Evolutionary conservation across 35 echinoderm and acorn worm species (phyloP), one percentile per base, ranked within the genome.

Genomic region (Chiridota heheva): DNA sequence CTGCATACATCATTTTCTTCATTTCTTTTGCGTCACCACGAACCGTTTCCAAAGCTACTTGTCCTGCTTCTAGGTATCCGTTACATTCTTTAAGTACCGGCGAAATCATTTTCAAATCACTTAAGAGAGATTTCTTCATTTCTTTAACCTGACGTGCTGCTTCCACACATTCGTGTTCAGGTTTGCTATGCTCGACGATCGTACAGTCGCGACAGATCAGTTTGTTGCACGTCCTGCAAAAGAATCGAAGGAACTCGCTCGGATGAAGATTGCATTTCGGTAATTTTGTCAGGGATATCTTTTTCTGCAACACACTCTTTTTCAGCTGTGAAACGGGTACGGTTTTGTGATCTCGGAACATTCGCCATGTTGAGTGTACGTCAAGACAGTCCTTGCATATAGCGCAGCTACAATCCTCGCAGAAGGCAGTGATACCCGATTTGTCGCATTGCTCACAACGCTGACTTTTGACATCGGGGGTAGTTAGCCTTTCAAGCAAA

Each of bases 171-270:
- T 57, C 2, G 44, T 83, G 80, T 13, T 55, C 63, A n/a, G 80
- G 80, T 56, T 69, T 67, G 17, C 40, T 27, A 63, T 81, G 86
- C 35, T 88, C 77, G 13, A 88, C 16, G 4, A 88, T 65, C 1
- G 75, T 81, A 35, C 86, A 88, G 20, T 88, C 86, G 0, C 45
- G 44, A 38, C 86, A 88, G 47, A 88, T 88, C 27, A 79, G 44
- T 20, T 81, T 69, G 16, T 43, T 43, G 44, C 86, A 88, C 4
- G 75, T 88, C 34, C 58, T 45, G 51, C 86, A 88, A 48, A 41
- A 88, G 63, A 88, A 88, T 29, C 86, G 58, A 4, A 67, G 37
- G 31, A 56, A 58, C 20, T 81, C 86, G 17, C 59, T 42, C 25
- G 38, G 10, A 59, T 88, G 86, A 2, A 59, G 33, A 20, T 66